Evolutionary conservation across 1,140 invertebrate species (phyloP).

Genomic region (Akabosia matsudoensis): DNA sequence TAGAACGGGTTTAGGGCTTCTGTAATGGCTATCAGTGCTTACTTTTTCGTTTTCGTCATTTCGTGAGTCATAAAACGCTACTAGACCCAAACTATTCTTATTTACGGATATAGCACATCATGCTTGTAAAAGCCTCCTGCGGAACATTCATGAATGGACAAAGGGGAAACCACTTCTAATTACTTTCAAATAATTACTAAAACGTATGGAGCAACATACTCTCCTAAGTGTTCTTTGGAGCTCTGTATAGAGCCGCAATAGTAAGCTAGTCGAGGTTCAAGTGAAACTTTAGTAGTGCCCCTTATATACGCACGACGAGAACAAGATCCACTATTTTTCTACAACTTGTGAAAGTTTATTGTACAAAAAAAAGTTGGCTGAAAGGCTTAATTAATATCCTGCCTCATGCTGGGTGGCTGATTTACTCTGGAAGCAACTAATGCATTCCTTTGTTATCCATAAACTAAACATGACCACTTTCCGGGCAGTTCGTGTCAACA

Average conservation of each 20-base stretch:
- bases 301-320: too few relatives aligned
- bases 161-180: background rate
- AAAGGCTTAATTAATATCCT: background rate
- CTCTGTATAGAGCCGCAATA: too few relatives aligned
- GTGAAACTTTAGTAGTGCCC: background rate
- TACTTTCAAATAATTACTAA: slow-evolving; percentile 16
- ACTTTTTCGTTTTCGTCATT: slow-evolving; percentile 6
- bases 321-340: too few relatives aligned
- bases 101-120: background rate
- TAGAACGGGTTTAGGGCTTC: background rate
- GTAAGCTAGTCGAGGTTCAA: background rate
- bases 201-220: background rate
- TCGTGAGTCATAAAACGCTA: background rate
- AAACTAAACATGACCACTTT: background rate
- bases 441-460: background rate
- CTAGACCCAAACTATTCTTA: background rate
- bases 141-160: background rate
- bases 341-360: background rate
- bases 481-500: too few relatives aligned
- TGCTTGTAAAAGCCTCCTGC: background rate
- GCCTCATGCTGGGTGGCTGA: slow-evolving; percentile 5
- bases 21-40: background rate
- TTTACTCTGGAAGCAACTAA: background rate
- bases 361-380: background rate
- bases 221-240: background rate